phyloP scores from a whole-genome alignment of 2,888 invertebrate species.

The Phorcus lineatus region DNA sequence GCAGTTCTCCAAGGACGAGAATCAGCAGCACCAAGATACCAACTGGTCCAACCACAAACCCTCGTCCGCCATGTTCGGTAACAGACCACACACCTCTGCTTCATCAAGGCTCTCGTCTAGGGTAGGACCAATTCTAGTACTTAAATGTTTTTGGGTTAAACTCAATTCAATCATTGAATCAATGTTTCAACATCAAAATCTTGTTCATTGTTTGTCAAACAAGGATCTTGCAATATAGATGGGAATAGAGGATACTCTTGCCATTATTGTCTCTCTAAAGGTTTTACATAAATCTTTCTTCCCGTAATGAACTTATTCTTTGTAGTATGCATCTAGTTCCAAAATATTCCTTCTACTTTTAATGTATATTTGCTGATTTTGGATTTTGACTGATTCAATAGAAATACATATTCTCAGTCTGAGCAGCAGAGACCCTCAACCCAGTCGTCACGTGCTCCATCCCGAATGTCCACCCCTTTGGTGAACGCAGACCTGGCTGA shows the following conservation, averaged over 20 bases:
- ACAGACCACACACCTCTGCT: constrained; percentile 38
- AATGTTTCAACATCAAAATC: too few relatives aligned
- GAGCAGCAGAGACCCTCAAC: constrained; percentile 31
- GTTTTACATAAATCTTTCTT: too few relatives aligned
- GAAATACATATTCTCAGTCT: neutral
- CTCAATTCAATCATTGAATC: too few relatives aligned
- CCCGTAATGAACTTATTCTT: too few relatives aligned
- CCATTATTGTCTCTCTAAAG: too few relatives aligned
- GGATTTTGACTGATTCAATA: too few relatives aligned
- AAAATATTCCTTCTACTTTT: neutral
- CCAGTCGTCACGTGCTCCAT: constrained; percentile 28
- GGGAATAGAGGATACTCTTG: too few relatives aligned
- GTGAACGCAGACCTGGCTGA: constrained; percentile 72
- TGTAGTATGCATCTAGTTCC: too few relatives aligned
- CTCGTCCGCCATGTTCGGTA: neutral
- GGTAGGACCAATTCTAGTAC: constrained; percentile 27
- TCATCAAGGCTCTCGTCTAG: constrained; percentile 34
- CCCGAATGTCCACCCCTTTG: constrained; percentile 63
- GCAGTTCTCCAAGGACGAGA: constrained; percentile 40
- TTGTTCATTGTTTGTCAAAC: too few relatives aligned
- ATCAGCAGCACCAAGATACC: neutral
- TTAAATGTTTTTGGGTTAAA: too few relatives aligned
- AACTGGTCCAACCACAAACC: neutral
- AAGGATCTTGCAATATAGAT: too few relatives aligned
- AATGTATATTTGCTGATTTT: too few relatives aligned